Conservation (phyloP, 2,888 invertebrate species). For the Melieria picta region DNA sequence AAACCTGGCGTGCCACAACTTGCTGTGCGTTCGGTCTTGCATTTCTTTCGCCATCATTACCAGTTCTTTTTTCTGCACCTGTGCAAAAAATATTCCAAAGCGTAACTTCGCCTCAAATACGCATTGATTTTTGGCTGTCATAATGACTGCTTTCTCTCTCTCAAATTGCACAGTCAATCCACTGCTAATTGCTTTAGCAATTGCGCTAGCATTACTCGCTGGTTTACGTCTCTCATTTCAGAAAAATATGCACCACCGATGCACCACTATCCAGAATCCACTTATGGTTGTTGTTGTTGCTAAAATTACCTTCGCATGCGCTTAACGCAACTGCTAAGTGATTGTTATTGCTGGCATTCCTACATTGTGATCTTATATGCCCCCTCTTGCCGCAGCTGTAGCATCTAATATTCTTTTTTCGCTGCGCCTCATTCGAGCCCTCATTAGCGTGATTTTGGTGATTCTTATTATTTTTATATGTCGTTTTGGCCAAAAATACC, state of each 20-base stretch:
- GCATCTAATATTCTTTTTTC: slow-evolving; percentile 17
- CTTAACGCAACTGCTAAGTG: background rate
- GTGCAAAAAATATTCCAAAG: slow-evolving; percentile 3
- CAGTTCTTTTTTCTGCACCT: slow-evolving; percentile 8
- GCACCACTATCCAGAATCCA: slow-evolving; percentile 22
- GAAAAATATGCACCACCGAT: background rate
- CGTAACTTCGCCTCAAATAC: slow-evolving; percentile 10
- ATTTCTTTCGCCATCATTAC: slow-evolving; percentile 5
- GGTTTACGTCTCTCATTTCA: no score
- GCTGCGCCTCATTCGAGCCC: background rate
- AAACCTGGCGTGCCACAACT: slow-evolving; percentile 7
- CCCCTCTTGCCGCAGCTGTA: slow-evolving; percentile 26
- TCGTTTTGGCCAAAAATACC: slow-evolving; percentile 16
- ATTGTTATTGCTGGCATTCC: background rate
- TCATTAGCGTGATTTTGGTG: background rate
- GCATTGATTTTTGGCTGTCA: background rate
- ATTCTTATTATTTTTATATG: slow-evolving; percentile 18
- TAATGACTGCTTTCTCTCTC: no score
- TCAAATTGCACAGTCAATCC: no score
- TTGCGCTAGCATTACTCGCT: no score
- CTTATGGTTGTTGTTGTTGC: background rate
- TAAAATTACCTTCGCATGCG: background rate
- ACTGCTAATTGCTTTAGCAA: no score
- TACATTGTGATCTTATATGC: slow-evolving; percentile 17
- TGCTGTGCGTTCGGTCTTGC: background rate